phyloP scores from a whole-genome alignment of 2,113 vertebrate species.

The Ranitomeya imitator region DNA sequence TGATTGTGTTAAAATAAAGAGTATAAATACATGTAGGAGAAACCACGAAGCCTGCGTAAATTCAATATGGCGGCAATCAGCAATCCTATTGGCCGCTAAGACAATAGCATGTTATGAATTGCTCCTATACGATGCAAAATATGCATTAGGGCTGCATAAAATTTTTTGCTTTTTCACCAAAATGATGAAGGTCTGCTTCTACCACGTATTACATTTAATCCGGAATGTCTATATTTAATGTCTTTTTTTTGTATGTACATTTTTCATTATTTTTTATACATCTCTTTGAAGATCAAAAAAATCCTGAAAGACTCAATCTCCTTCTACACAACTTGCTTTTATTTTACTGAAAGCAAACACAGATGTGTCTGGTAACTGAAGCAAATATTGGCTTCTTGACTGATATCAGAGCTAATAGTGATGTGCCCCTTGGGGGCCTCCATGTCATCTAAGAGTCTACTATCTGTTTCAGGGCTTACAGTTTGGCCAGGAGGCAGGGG shows the following conservation, averaged over 20 bases:
- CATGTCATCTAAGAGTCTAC: background rate
- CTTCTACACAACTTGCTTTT: background rate
- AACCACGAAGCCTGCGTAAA: too few species aligned
- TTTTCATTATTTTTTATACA: background rate
- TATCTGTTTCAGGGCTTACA: conserved; percentile 38
- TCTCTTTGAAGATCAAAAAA: background rate
- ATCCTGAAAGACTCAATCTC: background rate
- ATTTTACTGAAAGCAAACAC: conserved; percentile 36
- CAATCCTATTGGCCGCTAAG: too few species aligned
- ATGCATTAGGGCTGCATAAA: too few species aligned
- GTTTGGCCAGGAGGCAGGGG: conserved; percentile 50
- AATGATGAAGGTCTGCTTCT: too few species aligned
- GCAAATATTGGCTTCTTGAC: background rate
- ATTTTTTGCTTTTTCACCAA: too few species aligned
- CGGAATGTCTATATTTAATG: background rate
- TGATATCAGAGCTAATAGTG: conserved; percentile 17
- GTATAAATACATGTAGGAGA: too few species aligned
- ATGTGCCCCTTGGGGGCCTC: background rate
- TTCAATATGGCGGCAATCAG: too few species aligned
- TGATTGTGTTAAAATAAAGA: too few species aligned
- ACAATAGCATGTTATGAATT: too few species aligned
- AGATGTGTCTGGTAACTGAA: background rate
- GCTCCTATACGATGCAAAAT: too few species aligned
- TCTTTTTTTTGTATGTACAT: background rate
- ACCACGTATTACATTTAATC: background rate